Evolutionary conservation across 2,888 invertebrate genomes (phyloP).

Genomic region (Dinocampus coccinellae): DNA sequence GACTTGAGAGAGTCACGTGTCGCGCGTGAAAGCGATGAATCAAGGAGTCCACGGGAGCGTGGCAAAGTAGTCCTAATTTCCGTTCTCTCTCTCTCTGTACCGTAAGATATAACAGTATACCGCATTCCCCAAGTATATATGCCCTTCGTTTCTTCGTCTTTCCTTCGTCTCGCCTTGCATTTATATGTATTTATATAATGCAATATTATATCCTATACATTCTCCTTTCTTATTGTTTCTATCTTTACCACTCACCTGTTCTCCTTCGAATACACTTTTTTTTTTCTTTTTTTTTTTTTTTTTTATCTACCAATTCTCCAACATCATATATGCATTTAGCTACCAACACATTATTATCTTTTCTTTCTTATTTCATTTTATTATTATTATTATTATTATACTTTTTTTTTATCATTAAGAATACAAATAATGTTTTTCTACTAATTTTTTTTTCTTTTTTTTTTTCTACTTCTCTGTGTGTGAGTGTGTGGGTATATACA

Average conservation of each 20-base stretch:
- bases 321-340: neutral
- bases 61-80: constrained; percentile 66
- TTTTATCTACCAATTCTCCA: neutral
- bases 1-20: neutral
- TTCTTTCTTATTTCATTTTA: constrained; percentile 26
- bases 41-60: constrained; percentile 50
- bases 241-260: constrained; percentile 23
- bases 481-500: too few relatives aligned
- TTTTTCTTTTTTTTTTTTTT: constrained; percentile 6
- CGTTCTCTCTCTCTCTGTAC: constrained; percentile 60
- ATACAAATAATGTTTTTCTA: constrained; percentile 42
- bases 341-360: constrained; percentile 27
- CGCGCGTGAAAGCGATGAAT: constrained; percentile 55
- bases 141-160: constrained; percentile 39
- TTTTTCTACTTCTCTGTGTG: too few relatives aligned
- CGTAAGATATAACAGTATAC: constrained; percentile 68
- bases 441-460: constrained; percentile 1
- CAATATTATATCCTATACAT: constrained; percentile 27
- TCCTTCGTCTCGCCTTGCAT: constrained; percentile 31
- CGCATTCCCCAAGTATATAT: constrained; percentile 59
- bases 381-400: constrained; percentile 48
- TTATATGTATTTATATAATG: constrained; percentile 30
- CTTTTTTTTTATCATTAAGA: constrained; percentile 32
- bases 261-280: constrained; percentile 5
- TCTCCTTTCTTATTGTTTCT: neutral